phyloP scores from a whole-genome alignment of 2,113 vertebrate genomes.

The Petrocephalus zakoni region DNA sequence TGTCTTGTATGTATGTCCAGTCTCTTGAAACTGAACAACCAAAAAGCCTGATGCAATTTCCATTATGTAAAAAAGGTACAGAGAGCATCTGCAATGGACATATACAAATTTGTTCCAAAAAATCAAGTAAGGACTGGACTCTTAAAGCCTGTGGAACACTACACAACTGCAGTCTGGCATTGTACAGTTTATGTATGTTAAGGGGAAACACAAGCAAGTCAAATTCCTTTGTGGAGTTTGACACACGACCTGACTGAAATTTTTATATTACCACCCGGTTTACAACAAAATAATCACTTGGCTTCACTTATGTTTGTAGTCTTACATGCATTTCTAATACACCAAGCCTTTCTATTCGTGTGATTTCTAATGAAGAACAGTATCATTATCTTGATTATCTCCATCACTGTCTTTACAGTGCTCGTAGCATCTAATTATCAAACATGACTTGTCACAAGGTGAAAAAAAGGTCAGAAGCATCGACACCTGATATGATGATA shows the following conservation, averaged over 20 bases:
- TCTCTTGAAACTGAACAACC: neutral
- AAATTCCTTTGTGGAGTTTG: slow-evolving; percentile 25
- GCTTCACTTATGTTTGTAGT: neutral
- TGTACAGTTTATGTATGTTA: slow-evolving; percentile 14
- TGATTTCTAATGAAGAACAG: neutral
- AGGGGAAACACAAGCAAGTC: slow-evolving; percentile 11
- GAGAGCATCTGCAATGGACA: neutral
- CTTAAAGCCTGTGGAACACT: slow-evolving; percentile 20
- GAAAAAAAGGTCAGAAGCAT: neutral
- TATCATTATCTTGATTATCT: slow-evolving; percentile 1
- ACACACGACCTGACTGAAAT: slow-evolving; percentile 26
- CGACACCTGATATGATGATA: neutral
- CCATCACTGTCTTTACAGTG: neutral
- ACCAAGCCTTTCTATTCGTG: neutral
- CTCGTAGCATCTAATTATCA: neutral
- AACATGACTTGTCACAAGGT: neutral
- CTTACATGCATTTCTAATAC: neutral
- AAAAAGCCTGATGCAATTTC: neutral
- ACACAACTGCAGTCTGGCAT: neutral
- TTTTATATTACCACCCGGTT: slow-evolving; percentile 18
- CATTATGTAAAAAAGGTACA: neutral
- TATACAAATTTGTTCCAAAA: neutral
- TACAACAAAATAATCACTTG: neutral
- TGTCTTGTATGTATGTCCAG: neutral
- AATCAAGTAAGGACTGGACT: neutral